Percentiles rank a stretch among this genome's conserved stretches.
These are phyloP conservation scores for Pteronura brasiliensis DNA, from an alignment of 2,113 vertebrate genomes.

Conservation along the genomic window DNA sequence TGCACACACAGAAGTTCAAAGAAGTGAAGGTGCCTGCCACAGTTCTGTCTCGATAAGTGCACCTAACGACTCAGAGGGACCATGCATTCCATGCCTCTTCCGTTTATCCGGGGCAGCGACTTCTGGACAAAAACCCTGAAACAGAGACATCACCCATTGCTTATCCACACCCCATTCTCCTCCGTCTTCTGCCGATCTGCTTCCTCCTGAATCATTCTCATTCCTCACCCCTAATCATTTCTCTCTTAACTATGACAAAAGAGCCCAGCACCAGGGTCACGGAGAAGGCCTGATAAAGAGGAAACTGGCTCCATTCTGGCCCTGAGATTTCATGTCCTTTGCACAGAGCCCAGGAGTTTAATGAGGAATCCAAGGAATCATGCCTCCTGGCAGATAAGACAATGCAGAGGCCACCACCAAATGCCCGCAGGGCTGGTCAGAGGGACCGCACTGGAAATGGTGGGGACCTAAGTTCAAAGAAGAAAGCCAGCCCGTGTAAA, in stretches of 20 bases:
- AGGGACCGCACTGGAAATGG: not conserved
- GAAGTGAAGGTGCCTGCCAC: not conserved
- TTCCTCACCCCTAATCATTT: not conserved
- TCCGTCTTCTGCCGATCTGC: not conserved
- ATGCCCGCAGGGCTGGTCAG: not conserved
- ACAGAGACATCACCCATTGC: not conserved
- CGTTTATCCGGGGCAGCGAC: not conserved
- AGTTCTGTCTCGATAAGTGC: not conserved
- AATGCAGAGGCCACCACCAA: not conserved
- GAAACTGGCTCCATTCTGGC: not conserved
- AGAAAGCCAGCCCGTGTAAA: not conserved
- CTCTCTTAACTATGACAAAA: not conserved
- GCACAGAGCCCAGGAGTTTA: not conserved
- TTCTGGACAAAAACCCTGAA: not conserved
- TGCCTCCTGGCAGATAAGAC: not conserved
- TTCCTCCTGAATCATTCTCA: not conserved
- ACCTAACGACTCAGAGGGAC: not conserved
- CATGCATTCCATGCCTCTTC: not conserved
- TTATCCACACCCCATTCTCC: not conserved
- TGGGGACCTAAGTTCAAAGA: not conserved
- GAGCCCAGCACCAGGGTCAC: not conserved
- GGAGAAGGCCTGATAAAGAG: not conserved
- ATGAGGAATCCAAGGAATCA: not conserved
- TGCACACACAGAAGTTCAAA: not conserved
- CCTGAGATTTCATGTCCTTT: not conserved